Percentiles rank a stretch among this genome's conserved stretches.
Evolutionary conservation across 1,140 invertebrate species (phyloP).

Genomic region (Trinorchestia longiramus): DNA sequence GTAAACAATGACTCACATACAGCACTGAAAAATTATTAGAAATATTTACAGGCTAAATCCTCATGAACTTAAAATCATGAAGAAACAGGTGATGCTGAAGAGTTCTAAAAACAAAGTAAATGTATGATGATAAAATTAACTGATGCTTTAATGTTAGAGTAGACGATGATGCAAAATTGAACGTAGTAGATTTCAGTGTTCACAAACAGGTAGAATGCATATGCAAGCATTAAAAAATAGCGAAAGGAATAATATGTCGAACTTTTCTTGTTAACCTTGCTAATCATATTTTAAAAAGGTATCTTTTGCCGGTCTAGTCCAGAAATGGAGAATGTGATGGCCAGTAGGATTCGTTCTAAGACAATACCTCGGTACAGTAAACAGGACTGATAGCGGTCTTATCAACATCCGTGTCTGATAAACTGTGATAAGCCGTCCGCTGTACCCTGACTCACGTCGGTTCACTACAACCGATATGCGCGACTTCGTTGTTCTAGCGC

Average conservation of each 20-base stretch:
- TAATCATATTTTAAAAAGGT: not conserved
- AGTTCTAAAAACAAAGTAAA: not conserved
- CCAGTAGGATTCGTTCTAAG: slow-evolving; percentile 30
- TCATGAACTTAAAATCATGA: too few relatives aligned
- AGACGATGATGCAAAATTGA: not conserved
- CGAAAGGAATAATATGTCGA: not conserved
- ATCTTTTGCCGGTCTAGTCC: not conserved
- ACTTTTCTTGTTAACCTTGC: too few relatives aligned
- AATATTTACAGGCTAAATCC: too few relatives aligned
- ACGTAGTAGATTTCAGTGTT: not conserved
- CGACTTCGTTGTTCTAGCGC: too few relatives aligned
- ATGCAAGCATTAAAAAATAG: not conserved
- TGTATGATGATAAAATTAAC: not conserved
- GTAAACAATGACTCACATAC: too few relatives aligned
- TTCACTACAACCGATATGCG: too few relatives aligned
- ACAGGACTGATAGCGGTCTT: slow-evolving; percentile 11
- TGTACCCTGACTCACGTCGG: not conserved
- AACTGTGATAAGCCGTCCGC: not conserved
- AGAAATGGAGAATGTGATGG: not conserved
- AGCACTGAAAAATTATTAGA: too few relatives aligned
- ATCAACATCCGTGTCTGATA: slow-evolving; percentile 28
- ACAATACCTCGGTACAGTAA: not conserved
- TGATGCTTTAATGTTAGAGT: not conserved
- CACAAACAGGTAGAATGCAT: not conserved
- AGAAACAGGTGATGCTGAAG: too few relatives aligned